phyloP scores from a whole-genome alignment of 2,797 vertebrate species.

The Spea hammondii region DNA sequence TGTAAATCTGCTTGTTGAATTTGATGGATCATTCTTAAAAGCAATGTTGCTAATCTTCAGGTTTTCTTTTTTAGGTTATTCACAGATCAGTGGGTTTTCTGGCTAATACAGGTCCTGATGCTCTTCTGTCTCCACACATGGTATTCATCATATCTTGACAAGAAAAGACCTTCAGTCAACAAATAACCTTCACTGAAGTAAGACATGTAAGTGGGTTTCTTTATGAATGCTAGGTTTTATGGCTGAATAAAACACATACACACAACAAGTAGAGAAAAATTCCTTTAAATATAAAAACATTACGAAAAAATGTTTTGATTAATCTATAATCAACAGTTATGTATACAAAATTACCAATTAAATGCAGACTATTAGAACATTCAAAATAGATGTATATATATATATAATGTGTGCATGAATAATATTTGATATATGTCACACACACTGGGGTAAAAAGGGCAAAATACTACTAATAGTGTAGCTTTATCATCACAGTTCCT shows the following conservation, averaged over 20 bases:
- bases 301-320: not conserved
- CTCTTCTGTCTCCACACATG: conserved; percentile 98
- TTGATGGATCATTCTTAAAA: conserved; percentile 99
- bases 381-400: too few species aligned
- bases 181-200: conserved; percentile 99
- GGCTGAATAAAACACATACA: conserved; percentile 87
- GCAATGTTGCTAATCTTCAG: conserved; percentile 98
- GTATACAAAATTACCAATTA: not conserved
- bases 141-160: conserved; percentile 99
- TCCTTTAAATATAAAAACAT: too few species aligned
- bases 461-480: too few species aligned
- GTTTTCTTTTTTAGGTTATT: conserved; percentile 99
- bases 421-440: too few species aligned
- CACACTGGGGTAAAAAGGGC: too few species aligned
- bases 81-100: conserved; percentile 99
- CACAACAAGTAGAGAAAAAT: too few species aligned
- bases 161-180: conserved; percentile 99
- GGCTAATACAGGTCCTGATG: conserved; percentile 98
- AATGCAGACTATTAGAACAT: too few species aligned
- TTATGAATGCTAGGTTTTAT: conserved; percentile 99
- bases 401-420: too few species aligned
- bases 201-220: conserved; percentile 93
- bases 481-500: too few species aligned
- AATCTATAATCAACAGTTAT: not conserved
- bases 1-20: conserved; percentile 98